phyloP scores from a whole-genome alignment of 2,888 invertebrate species.

The Mechanitis mazaeus region DNA sequence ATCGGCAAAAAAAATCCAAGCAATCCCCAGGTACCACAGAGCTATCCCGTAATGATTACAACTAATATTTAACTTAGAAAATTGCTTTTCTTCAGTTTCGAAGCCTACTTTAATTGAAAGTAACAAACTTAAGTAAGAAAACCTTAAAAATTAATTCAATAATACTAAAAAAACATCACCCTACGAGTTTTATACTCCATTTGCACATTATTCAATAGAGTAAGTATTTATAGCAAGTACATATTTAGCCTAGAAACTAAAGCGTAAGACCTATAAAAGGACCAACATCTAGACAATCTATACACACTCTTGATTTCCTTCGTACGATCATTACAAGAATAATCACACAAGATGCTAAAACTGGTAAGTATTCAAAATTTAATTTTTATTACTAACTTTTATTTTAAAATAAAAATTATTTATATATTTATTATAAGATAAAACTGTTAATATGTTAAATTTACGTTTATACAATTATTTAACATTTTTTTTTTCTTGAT shows the following conservation, averaged over 20 bases:
- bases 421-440: neutral
- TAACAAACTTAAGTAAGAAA: no score
- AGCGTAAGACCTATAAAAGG: constrained; percentile 64
- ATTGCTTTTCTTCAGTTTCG: no score
- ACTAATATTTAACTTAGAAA: no score
- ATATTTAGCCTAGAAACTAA: constrained; percentile 47
- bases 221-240: constrained; percentile 54
- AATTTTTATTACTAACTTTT: constrained; percentile 3
- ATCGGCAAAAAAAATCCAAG: no score
- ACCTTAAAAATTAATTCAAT: no score
- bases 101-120: no score
- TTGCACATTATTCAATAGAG: constrained; percentile 53
- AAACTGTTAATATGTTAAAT: no score
- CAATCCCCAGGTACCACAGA: no score
- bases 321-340: constrained; percentile 35
- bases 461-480: no score
- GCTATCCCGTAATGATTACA: no score
- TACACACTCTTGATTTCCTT: constrained; percentile 43
- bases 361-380: constrained; percentile 43
- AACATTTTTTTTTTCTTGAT: neutral
- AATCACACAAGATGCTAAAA: constrained; percentile 49
- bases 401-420: constrained; percentile 4
- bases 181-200: constrained; percentile 29
- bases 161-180: constrained; percentile 8
- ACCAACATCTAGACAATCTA: constrained; percentile 43